Conservation (phyloP, 2,888 invertebrate genomes). For the Prenolepis imparis region DNA sequence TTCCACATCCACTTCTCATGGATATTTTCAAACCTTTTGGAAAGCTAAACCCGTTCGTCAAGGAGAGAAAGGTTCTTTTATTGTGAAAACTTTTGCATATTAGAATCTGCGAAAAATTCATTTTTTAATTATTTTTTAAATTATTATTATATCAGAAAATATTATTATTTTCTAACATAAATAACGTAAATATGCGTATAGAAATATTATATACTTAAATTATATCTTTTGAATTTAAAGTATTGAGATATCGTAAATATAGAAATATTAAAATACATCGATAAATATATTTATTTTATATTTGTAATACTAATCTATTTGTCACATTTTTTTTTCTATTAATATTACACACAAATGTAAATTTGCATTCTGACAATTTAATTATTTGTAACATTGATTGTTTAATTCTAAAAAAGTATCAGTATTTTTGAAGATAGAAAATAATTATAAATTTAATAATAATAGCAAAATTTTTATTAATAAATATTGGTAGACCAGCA, state of each 20-base stretch:
- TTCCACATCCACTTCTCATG: slow-evolving; percentile 85
- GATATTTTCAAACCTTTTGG: slow-evolving; percentile 88
- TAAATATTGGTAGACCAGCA: too few relatives aligned
- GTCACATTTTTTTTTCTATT: background rate
- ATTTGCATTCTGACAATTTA: too few relatives aligned
- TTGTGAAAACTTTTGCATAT: background rate
- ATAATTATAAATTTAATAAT: too few relatives aligned
- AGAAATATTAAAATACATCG: background rate
- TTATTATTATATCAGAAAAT: background rate
- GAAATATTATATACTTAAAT: background rate
- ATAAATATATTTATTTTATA: background rate
- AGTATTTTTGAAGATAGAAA: too few relatives aligned
- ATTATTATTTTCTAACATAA: background rate
- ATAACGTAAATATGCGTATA: background rate
- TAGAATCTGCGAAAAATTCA: background rate
- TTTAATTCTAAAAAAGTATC: too few relatives aligned
- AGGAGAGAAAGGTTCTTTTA: slow-evolving; percentile 87
- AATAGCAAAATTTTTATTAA: too few relatives aligned
- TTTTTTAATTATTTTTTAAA: background rate
- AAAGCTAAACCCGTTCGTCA: slow-evolving; percentile 88
- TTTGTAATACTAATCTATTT: background rate
- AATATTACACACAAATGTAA: background rate
- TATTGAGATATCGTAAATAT: background rate
- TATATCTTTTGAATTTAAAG: background rate
- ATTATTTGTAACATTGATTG: too few relatives aligned